These are phyloP conservation scores for Brachionichthys hirsutus DNA, from an alignment of 2,113 vertebrate species.

Conservation along the genomic window DNA sequence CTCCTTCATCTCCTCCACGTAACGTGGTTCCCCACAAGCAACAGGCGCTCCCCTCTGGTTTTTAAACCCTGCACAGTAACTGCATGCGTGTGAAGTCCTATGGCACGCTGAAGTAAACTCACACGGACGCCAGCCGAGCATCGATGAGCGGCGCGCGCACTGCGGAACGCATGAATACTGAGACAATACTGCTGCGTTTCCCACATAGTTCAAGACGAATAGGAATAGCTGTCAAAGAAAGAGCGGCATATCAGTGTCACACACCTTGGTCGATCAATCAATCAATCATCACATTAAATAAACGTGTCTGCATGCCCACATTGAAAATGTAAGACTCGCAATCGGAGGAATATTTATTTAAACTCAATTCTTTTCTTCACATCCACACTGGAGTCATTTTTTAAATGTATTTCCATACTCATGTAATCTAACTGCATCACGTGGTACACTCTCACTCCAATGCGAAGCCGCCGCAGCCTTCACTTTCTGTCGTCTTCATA, in stretches of 20 bases:
- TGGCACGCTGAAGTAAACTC: conserved; percentile 52
- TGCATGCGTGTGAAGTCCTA: conserved; percentile 31
- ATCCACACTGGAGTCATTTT: conserved; percentile 60
- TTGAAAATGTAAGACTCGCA: conserved; percentile 60
- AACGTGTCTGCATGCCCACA: conserved; percentile 76
- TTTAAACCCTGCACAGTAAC: conserved; percentile 17
- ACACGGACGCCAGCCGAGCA: conserved; percentile 31
- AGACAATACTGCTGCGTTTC: conserved; percentile 40
- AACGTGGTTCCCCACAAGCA: conserved; percentile 22
- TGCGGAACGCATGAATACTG: conserved; percentile 39
- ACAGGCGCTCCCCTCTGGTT: conserved; percentile 10
- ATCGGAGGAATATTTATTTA: conserved; percentile 66
- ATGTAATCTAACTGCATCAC: conserved; percentile 59
- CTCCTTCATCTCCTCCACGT: conserved; percentile 28
- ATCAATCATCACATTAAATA: conserved; percentile 70
- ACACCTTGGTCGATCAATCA: conserved; percentile 64
- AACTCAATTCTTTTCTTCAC: conserved; percentile 58
- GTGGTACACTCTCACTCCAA: conserved; percentile 59
- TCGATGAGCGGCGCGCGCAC: conserved; percentile 42
- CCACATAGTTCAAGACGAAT: conserved; percentile 39
- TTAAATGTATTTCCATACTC: conserved; percentile 64
- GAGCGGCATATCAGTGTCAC: conserved; percentile 63
- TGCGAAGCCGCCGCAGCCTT: conserved; percentile 51
- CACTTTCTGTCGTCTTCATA: conserved; percentile 41
- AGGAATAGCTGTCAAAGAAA: conserved; percentile 54